Evolutionary conservation across 2,113 vertebrate genomes (phyloP), one percentile per base, ranked within the genome.

Genomic region (Malurus cyaneus): DNA sequence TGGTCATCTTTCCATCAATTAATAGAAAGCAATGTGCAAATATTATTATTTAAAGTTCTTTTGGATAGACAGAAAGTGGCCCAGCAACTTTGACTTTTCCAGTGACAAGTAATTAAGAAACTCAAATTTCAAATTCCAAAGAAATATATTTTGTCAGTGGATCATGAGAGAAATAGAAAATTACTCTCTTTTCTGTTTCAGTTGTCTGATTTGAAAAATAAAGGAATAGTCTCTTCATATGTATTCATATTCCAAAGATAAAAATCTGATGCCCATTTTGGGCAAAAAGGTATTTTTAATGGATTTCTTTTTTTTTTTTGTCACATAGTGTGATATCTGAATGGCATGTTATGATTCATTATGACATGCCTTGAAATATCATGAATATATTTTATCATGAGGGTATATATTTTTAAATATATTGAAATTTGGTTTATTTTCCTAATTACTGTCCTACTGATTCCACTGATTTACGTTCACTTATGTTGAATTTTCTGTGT

Each of bases 261-360:
- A 39, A 86, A 67, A 36, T 41, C 24, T 34, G 4, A 34, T 59
- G 18, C 16, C 7, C 7, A 41, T 54, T 80, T 76, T 44, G 12
- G 64, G 67, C 0, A 2, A 59, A 49, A 67, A 8, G 19, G 3
- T 0, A 2, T 21, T 77, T 71, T 23, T 6, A 16, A 65, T 34
- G 1, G 7, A 36, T 67, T 54, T 14, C 14, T 59, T 56, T 18
- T 18, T 46, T 50, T 80, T 90, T 39, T 80, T 90, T 87, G 41
- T 47, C 52, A n/a, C 16, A 41, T 11, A 10, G 3, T 20, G 2
- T 2, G 8, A 16, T 79, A 28, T 47, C 18, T 66, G 6, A 10
- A 44, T 61, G 11, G 8, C 6, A 42, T 32, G 8, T 6, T 79
- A 50, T 52, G 19, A 36, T 50, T 46, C 60, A 36, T 46, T 29